Conservation (phyloP, 2,113 vertebrate species). For the Ptychochromis oligacanthus region DNA sequence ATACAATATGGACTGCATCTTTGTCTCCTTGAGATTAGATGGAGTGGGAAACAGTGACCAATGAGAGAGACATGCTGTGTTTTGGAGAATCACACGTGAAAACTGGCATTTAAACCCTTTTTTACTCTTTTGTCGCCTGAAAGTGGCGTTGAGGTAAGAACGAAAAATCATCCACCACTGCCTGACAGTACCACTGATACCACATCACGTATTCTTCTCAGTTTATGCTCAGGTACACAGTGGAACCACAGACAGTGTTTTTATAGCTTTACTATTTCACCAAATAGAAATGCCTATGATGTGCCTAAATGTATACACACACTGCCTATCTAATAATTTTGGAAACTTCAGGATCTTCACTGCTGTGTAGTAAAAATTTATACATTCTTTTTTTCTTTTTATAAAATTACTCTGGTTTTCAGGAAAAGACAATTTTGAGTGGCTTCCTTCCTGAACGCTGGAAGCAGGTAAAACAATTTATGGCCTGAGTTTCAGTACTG, state of each 20-base stretch:
- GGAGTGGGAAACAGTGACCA: neutral
- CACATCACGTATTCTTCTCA: neutral
- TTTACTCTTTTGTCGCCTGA: neutral
- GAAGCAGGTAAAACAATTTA: neutral
- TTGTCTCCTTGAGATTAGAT: slow-evolving; percentile 44
- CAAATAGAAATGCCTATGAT: neutral
- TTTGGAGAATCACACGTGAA: neutral
- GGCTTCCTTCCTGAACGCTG: neutral
- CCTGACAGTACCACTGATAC: neutral
- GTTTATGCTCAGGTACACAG: neutral
- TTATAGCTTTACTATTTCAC: neutral
- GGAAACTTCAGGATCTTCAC: fast-evolving
- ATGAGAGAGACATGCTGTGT: neutral
- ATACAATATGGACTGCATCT: slow-evolving; percentile 21
- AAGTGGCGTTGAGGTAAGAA: neutral
- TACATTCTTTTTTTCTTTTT: neutral
- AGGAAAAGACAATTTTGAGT: neutral
- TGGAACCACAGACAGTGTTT: neutral
- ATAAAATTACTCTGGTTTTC: neutral
- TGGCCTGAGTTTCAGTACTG: neutral
- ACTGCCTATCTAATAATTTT: fast-evolving
- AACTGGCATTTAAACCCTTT: neutral
- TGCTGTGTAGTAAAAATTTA: neutral
- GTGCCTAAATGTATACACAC: neutral
- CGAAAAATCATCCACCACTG: neutral